These are phyloP conservation scores for Argopecten irradians DNA, from an alignment of 1,140 invertebrate genomes.

Conservation along the genomic window DNA sequence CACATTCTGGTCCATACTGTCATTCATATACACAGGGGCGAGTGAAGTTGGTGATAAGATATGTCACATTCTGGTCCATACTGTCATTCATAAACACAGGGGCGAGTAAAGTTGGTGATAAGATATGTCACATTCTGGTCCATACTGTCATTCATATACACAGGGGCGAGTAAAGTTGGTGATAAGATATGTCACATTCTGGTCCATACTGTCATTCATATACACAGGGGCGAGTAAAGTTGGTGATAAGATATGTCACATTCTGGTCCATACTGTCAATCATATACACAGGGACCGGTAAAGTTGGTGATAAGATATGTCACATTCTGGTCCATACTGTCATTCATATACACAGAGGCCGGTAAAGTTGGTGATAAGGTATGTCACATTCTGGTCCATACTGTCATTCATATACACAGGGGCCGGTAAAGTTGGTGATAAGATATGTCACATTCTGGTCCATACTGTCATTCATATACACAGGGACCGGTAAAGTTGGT, in stretches of 20 bases:
- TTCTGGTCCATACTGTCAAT: too few species aligned
- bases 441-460: neutral
- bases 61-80: neutral
- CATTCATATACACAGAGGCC: slow-evolving; percentile 68
- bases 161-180: slow-evolving; percentile 67
- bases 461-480: too few species aligned
- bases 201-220: too few species aligned
- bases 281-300: slow-evolving; percentile 69
- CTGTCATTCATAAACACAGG: too few species aligned
- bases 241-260: slow-evolving; percentile 9
- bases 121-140: neutral
- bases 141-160: too few species aligned
- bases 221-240: slow-evolving; percentile 71
- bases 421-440: slow-evolving; percentile 64
- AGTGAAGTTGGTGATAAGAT: slow-evolving; percentile 60
- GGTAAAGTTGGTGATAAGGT: slow-evolving; percentile 61
- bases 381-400: neutral
- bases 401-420: too few species aligned
- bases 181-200: neutral
- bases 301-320: slow-evolving; percentile 52
- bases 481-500: slow-evolving; percentile 67
- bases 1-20: too few species aligned
- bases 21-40: slow-evolving; percentile 68
- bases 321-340: too few species aligned
- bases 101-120: slow-evolving; percentile 64